Conservation (phyloP, 1,140 invertebrate genomes). For the Charaxes varanes region DNA sequence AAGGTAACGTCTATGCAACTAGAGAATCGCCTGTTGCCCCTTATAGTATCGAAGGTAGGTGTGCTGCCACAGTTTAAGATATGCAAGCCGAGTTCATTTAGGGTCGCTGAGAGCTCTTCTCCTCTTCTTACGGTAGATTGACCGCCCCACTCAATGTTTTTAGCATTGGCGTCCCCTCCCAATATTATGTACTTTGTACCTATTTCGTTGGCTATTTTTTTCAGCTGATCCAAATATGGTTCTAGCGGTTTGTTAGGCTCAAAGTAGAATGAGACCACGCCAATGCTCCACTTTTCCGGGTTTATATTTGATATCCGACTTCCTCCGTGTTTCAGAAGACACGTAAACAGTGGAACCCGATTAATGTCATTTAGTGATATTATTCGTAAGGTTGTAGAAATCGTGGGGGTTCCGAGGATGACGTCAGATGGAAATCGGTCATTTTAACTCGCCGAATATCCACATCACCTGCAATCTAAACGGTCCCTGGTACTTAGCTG, state of each 20-base stretch:
- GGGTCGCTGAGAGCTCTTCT: not conserved
- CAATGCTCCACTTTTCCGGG: constrained; percentile 5
- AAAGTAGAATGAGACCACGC: constrained; percentile 5
- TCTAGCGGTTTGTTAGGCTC: not conserved
- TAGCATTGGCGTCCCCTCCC: constrained; percentile 25
- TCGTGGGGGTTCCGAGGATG: too few relatives aligned
- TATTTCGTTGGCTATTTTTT: not conserved
- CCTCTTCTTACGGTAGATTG: constrained; percentile 6
- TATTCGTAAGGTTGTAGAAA: too few relatives aligned
- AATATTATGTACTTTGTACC: not conserved
- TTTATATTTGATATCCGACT: too few relatives aligned
- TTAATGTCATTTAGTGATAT: too few relatives aligned
- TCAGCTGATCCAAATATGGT: constrained; percentile 5
- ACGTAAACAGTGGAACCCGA: too few relatives aligned
- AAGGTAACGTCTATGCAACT: constrained; percentile 18
- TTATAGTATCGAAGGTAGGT: constrained; percentile 22
- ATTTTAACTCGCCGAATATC: too few relatives aligned
- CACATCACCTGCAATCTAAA: too few relatives aligned
- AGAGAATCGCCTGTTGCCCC: constrained; percentile 7
- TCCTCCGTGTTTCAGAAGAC: too few relatives aligned
- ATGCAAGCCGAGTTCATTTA: constrained; percentile 15
- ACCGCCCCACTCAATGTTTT: constrained; percentile 25
- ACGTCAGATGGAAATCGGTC: too few relatives aligned
- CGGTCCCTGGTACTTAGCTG: too few relatives aligned
- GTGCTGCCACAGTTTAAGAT: constrained; percentile 17